Evolutionary conservation across 2,888 invertebrate genomes (phyloP).

Genomic region (Sphaerophoria rueppellii): DNA sequence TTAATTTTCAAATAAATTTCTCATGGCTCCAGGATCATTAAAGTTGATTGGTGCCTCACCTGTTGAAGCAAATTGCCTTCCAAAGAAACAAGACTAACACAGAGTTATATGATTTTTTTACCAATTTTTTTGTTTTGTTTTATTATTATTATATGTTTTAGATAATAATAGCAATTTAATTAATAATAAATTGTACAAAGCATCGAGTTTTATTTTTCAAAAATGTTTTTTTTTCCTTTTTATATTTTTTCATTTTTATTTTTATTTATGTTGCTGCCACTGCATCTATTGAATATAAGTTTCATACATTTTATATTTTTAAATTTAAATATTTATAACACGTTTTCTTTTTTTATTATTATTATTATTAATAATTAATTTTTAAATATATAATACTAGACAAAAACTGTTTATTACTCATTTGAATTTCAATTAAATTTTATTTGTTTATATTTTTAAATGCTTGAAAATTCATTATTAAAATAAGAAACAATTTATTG

Average conservation of each 20-base stretch:
- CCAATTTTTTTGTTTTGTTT: constrained; percentile 52
- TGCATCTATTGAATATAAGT: constrained; percentile 62
- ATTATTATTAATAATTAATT: constrained; percentile 18
- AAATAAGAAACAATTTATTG: constrained; percentile 49
- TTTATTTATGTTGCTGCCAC: constrained; percentile 60
- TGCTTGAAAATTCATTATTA: constrained; percentile 43
- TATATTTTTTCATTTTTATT: neutral
- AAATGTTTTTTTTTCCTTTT: constrained; percentile 21
- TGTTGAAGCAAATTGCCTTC: no score
- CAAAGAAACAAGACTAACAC: neutral
- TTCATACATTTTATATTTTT: constrained; percentile 44
- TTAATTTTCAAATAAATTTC: no score
- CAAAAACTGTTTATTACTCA: constrained; percentile 56
- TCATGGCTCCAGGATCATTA: no score
- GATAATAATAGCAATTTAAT: constrained; percentile 71
- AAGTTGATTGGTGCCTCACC: no score
- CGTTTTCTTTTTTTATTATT: constrained; percentile 36
- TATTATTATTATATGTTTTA: constrained; percentile 66
- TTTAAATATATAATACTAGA: constrained; percentile 70
- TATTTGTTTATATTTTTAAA: constrained; percentile 45
- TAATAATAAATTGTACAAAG: constrained; percentile 71
- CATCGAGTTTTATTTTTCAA: constrained; percentile 59
- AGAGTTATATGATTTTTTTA: constrained; percentile 23
- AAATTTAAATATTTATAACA: constrained; percentile 66
- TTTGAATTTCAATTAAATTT: constrained; percentile 15